These are phyloP conservation scores for Drosophila yooni DNA, from an alignment of 2,888 invertebrate genomes.

Conservation along the genomic window DNA sequence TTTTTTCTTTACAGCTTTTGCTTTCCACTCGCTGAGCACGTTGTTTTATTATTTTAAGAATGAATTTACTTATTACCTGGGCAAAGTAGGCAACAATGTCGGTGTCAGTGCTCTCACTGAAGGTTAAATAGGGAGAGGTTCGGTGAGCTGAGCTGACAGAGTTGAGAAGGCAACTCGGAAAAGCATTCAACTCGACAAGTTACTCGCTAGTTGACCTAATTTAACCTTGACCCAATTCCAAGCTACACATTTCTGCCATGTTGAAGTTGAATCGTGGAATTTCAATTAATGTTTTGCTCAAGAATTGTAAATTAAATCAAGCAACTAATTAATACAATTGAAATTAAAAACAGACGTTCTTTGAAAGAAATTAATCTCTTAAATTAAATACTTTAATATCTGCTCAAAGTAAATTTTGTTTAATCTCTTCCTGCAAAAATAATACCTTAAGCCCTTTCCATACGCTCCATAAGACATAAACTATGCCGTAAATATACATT, in stretches of 20 bases:
- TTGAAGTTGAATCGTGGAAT: slow-evolving; percentile 22
- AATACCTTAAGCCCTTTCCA: neutral
- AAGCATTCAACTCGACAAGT: slow-evolving; percentile 68
- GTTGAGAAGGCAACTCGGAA: slow-evolving; percentile 47
- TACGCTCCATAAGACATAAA: neutral
- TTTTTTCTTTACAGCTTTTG: neutral
- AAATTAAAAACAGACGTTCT: neutral
- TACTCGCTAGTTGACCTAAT: slow-evolving; percentile 71
- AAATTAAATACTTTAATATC: neutral
- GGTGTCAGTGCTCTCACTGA: slow-evolving; percentile 61
- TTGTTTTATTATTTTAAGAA: slow-evolving; percentile 24
- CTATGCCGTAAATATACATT: neutral
- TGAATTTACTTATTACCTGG: slow-evolving; percentile 43
- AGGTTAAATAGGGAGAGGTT: slow-evolving; percentile 32
- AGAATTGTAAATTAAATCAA: slow-evolving; percentile 20
- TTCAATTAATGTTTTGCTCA: slow-evolving; percentile 23
- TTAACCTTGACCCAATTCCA: slow-evolving; percentile 73
- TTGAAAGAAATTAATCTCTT: neutral
- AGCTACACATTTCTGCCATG: slow-evolving; percentile 6
- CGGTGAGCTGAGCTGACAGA: slow-evolving; percentile 8
- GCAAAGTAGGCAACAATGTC: slow-evolving; percentile 48
- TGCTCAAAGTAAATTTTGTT: neutral
- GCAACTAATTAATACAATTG: slow-evolving; percentile 23
- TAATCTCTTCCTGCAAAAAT: neutral
- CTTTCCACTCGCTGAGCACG: neutral